These are phyloP conservation scores for Callimorpha dominula DNA, from an alignment of 2,888 invertebrate species.

Conservation along the genomic window DNA sequence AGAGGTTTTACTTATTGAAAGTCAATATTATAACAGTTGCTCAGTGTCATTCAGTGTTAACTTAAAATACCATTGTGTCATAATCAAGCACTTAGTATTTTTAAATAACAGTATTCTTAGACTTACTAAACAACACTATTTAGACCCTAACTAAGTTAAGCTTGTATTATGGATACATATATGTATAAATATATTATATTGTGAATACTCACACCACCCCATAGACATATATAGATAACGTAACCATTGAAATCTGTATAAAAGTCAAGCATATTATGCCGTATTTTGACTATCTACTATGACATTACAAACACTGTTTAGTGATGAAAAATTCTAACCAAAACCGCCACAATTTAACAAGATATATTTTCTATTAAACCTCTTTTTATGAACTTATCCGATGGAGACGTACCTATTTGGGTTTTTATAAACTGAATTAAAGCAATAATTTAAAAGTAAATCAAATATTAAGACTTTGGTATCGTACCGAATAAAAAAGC, in stretches of 20 bases:
- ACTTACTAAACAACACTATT: too few species aligned
- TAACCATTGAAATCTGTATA: too few species aligned
- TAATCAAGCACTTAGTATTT: too few species aligned
- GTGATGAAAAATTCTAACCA: too few species aligned
- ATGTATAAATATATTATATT: too few species aligned
- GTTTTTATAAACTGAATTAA: constrained; percentile 24
- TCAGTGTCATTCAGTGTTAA: background rate
- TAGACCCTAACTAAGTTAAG: too few species aligned
- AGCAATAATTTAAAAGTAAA: constrained; percentile 44
- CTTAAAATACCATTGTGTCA: background rate
- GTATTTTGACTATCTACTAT: too few species aligned
- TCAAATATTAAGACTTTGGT: constrained; percentile 44
- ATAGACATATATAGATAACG: too few species aligned
- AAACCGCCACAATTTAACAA: background rate
- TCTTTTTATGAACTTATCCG: background rate
- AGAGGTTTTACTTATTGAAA: constrained; percentile 3
- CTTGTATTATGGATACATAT: background rate
- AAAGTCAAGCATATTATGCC: too few species aligned
- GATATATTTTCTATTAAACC: background rate
- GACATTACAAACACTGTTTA: too few species aligned
- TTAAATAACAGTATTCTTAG: too few species aligned
- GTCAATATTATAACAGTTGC: background rate
- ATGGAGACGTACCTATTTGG: background rate
- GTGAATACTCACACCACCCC: too few species aligned
- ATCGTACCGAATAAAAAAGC: constrained; percentile 45